Evolutionary conservation across 2,113 vertebrate species (phyloP).

Genomic region (Microcebus jonahi): DNA sequence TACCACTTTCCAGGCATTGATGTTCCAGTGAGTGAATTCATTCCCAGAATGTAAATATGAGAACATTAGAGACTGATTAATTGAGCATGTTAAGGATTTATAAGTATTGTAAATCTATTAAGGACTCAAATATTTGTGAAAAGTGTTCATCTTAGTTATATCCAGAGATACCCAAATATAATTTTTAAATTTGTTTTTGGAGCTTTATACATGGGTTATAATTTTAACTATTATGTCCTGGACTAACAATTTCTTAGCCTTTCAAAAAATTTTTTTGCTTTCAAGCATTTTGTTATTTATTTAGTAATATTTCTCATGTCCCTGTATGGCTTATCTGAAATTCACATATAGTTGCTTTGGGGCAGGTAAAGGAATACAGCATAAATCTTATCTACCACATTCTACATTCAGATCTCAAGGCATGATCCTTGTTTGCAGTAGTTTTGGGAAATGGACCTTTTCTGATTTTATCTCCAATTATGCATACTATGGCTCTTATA

Average conservation of each 20-base stretch:
- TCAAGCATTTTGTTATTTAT: neutral
- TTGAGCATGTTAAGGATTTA: neutral
- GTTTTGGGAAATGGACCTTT: neutral
- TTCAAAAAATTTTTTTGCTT: neutral
- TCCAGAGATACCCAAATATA: constrained; percentile 14
- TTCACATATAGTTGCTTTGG: neutral
- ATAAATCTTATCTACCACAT: neutral
- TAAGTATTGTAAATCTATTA: neutral
- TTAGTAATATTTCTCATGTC: neutral
- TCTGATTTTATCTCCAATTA: neutral
- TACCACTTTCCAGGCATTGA: neutral
- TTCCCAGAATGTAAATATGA: neutral
- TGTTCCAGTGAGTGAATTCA: neutral
- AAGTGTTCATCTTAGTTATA: neutral
- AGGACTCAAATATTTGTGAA: constrained; percentile 48
- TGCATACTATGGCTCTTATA: neutral
- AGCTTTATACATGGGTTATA: neutral
- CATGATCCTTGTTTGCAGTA: neutral
- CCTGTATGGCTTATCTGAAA: neutral
- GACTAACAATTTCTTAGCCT: neutral
- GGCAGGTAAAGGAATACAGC: neutral
- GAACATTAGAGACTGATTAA: neutral
- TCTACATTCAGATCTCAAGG: neutral
- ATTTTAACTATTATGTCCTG: neutral
- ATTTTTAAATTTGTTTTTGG: neutral